Conservation (phyloP, 2,113 vertebrate species). For the Poecile atricapillus region DNA sequence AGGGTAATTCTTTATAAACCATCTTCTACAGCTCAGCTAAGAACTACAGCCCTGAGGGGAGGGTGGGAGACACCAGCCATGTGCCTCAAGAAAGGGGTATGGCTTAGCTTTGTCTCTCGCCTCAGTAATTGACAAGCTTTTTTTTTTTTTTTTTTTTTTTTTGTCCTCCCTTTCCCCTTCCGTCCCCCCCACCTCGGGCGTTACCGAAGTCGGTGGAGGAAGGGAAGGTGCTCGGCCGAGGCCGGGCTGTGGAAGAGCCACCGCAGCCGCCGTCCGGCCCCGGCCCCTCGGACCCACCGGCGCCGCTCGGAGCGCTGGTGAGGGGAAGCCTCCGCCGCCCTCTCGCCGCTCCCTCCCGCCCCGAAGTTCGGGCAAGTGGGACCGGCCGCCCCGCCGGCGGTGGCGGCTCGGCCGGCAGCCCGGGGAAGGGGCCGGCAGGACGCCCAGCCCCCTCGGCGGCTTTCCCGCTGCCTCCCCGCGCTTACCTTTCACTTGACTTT, state of each 20-base stretch:
- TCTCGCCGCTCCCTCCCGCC: not conserved
- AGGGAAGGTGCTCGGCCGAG: not conserved
- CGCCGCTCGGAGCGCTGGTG: not conserved
- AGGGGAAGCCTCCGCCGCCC: not conserved
- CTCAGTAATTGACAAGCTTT: not conserved
- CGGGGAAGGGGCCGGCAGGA: not conserved
- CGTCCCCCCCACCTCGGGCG: not conserved
- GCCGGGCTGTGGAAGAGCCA: not conserved
- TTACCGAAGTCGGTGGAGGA: not conserved
- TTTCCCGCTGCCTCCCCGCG: not conserved
- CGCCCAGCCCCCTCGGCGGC: not conserved
- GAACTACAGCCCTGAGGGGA: not conserved
- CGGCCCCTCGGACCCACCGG: not conserved
- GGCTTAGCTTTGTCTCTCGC: slow-evolving; percentile 38
- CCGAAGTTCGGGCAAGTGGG: not conserved
- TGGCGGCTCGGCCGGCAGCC: not conserved
- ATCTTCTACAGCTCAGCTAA: not conserved
- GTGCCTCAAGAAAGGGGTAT: slow-evolving; percentile 10
- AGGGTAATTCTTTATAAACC: not conserved
- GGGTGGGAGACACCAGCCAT: slow-evolving; percentile 21
- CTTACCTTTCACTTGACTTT: slow-evolving; percentile 98
- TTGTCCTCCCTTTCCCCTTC: not conserved
- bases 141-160: not conserved
- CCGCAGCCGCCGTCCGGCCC: not conserved
- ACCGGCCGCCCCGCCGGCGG: not conserved